A percentile compares a stretch with the other conserved stretches of the same genome.
These are phyloP conservation scores for Apeltes quadracus DNA, from an alignment of 2,113 vertebrate species.

Conservation along the genomic window DNA sequence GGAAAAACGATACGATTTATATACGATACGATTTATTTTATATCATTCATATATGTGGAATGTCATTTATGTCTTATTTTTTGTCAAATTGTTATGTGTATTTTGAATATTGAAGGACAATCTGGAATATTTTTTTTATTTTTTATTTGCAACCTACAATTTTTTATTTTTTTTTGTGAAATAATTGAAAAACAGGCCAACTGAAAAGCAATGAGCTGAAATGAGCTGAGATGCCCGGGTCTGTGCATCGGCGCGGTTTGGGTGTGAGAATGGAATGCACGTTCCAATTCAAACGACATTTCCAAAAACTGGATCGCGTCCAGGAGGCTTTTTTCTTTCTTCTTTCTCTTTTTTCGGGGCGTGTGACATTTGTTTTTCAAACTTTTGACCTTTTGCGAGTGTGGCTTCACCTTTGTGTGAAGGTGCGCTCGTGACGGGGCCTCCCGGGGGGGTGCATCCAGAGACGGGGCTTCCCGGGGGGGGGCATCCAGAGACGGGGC, in stretches of 20 bases:
- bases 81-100: not conserved
- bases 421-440: too few species aligned
- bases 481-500: too few species aligned
- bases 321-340: conserved; percentile 15
- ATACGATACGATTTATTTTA: too few species aligned
- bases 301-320: conserved; percentile 20
- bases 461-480: too few species aligned
- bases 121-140: too few species aligned
- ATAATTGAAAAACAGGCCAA: too few species aligned
- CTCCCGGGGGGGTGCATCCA: too few species aligned
- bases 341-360: not conserved
- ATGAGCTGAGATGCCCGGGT: conserved; percentile 5
- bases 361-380: conserved; percentile 54
- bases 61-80: too few species aligned
- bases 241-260: conserved; percentile 2
- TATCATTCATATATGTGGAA: too few species aligned
- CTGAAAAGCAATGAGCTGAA: conserved; percentile 15
- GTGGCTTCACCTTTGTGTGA: conserved; percentile 30
- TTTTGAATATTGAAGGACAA: not conserved
- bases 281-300: conserved; percentile 17
- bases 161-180: too few species aligned
- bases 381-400: conserved; percentile 47
- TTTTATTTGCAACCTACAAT: too few species aligned
- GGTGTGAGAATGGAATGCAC: conserved; percentile 16
- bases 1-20: too few species aligned